Conservation (phyloP, 2,888 invertebrate species). For the Stenoptilia bipunctidactyla region DNA sequence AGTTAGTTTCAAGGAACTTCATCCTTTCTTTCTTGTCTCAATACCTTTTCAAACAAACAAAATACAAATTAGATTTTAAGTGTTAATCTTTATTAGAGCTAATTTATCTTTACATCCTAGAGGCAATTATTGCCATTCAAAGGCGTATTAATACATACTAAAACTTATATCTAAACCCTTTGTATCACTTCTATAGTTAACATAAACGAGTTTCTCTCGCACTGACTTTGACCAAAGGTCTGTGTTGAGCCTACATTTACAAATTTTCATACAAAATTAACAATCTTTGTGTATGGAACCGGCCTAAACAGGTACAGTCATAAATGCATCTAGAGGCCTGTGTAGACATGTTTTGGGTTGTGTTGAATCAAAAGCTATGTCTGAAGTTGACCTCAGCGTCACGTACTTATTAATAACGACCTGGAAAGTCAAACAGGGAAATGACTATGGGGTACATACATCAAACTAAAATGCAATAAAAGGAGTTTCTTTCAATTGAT, state of each 20-base stretch:
- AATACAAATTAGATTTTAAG: conserved; percentile 75
- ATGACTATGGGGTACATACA: conserved; percentile 34
- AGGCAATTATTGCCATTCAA: conserved; percentile 46
- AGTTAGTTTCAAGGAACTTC: conserved; percentile 74
- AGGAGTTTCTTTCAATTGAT: conserved; percentile 6
- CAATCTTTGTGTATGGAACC: conserved; percentile 21
- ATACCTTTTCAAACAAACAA: conserved; percentile 88
- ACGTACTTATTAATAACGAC: conserved; percentile 67
- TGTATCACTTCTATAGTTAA: conserved; percentile 29
- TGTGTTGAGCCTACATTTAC: conserved; percentile 17
- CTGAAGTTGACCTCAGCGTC: conserved; percentile 52
- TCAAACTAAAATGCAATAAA: conserved; percentile 10
- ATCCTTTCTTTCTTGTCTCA: conserved; percentile 88
- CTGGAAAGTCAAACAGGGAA: conserved; percentile 67
- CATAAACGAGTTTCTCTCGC: conserved; percentile 19
- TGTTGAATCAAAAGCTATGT: conserved; percentile 45
- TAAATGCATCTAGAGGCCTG: conserved; percentile 54
- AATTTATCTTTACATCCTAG: conserved; percentile 60
- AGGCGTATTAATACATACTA: conserved; percentile 40
- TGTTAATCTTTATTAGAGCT: conserved; percentile 62
- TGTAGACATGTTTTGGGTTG: conserved; percentile 38
- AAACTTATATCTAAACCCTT: conserved; percentile 33
- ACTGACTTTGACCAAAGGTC: conserved; percentile 6
- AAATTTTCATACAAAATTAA: conserved; percentile 16
- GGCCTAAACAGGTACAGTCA: conserved; percentile 38